phyloP scores from a whole-genome alignment of 2,888 invertebrate species.

The Laspeyria flexula region DNA sequence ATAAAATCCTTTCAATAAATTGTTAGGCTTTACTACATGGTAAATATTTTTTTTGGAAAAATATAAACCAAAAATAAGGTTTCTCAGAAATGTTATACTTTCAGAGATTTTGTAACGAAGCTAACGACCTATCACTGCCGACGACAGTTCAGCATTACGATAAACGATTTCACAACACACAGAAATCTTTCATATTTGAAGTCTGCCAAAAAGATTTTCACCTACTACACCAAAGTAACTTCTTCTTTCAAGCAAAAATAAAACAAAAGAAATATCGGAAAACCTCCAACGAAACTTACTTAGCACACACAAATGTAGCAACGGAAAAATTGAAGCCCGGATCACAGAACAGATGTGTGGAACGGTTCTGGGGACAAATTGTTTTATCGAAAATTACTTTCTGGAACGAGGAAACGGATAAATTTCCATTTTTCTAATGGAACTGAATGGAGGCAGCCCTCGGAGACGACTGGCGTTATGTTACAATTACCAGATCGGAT shows the following conservation, averaged over 20 bases:
- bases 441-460: conserved; percentile 54
- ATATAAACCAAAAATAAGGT: too few species aligned
- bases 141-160: neutral
- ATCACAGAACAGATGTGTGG: conserved; percentile 75
- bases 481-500: conserved; percentile 50
- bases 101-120: too few species aligned
- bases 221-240: neutral
- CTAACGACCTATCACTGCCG: too few species aligned
- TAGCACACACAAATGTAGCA: conserved; percentile 37
- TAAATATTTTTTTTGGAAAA: too few species aligned
- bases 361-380: conserved; percentile 80
- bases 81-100: too few species aligned
- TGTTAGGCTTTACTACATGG: too few species aligned
- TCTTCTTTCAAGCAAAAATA: conserved; percentile 18
- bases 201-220: neutral
- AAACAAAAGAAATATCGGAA: conserved; percentile 26
- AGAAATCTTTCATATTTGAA: neutral
- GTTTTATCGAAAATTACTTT: conserved; percentile 85
- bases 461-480: conserved; percentile 45
- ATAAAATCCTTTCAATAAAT: too few species aligned
- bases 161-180: neutral
- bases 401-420: conserved; percentile 61
- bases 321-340: conserved; percentile 59
- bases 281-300: conserved; percentile 25
- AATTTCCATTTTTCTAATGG: conserved; percentile 81